These are phyloP conservation scores for Perca schrenkii DNA, from an alignment of 2,113 vertebrate species.

Conservation along the genomic window DNA sequence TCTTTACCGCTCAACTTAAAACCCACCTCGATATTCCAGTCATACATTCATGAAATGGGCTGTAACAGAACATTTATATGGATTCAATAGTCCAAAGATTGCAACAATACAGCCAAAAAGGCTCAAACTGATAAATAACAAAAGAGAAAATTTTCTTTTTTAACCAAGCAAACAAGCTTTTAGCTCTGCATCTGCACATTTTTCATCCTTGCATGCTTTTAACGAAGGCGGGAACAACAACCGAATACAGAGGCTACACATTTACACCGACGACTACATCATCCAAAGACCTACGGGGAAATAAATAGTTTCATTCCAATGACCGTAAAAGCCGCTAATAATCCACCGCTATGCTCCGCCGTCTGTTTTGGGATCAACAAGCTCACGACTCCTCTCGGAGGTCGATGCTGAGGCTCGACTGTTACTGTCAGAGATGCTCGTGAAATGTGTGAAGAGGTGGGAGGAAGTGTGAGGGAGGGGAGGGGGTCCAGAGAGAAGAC, in stretches of 20 bases:
- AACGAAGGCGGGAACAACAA: constrained; percentile 19
- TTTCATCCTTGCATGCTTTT: constrained; percentile 58
- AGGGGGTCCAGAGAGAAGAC: constrained; percentile 29
- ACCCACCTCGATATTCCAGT: neutral
- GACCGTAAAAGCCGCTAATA: constrained; percentile 1
- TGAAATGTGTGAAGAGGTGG: neutral
- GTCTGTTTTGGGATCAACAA: constrained; percentile 28
- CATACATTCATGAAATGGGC: neutral
- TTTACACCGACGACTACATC: constrained; percentile 45
- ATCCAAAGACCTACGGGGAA: constrained; percentile 48
- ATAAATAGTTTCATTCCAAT: constrained; percentile 57
- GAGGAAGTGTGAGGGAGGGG: neutral
- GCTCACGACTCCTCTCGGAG: constrained; percentile 17
- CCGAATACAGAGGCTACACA: constrained; percentile 46
- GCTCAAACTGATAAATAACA: constrained; percentile 15
- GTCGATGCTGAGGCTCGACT: constrained; percentile 39
- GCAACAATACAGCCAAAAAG: neutral
- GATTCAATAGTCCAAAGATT: constrained; percentile 4
- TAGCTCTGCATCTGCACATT: constrained; percentile 21
- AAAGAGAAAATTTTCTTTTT: constrained; percentile 14
- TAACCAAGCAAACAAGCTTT: constrained; percentile 42
- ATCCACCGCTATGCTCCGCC: constrained; percentile 8
- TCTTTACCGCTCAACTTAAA: neutral
- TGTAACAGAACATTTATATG: constrained; percentile 8
- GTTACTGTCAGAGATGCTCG: constrained; percentile 53